Base-by-base conservation (phyloP, 2,113 vertebrate species). In the Zosterops borbonicus region DNA sequence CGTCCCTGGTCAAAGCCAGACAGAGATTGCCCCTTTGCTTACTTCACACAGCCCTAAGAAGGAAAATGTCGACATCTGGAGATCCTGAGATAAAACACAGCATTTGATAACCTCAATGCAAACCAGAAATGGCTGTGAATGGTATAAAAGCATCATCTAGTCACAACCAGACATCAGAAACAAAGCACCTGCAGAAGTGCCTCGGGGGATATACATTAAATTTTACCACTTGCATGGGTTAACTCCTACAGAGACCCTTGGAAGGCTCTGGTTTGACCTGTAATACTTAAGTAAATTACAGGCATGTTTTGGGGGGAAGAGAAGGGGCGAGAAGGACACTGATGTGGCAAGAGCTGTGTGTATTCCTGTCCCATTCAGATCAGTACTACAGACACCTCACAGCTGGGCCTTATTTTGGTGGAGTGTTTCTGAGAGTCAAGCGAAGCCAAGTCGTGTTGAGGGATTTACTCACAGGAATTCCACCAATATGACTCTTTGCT, bases 391-490 rank as follows among this genome's bases (percentile, higher is more conserved):
- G 28, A 37, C 0, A 2, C 28, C 37, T 73, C 59, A 56, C n/a
- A 71, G 28, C 75, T 86, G 90, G 75, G 24, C 74, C 62, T 82
- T 27, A 12, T 35, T 94, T 87, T 53, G 23, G 18, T 29, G 20
- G 29, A 60, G 41, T 15, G 12, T n/a, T 91, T 35, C 87, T n/a
- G 37, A 89, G 53, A 60, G 70, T 83, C 89, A 74, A 77, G 47
- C 4, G 46, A 65, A 76, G 90, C 86, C 87, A 78, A 27, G 67
- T 56, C 16, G 21, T 20, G 27, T 3, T 46, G 60, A 91, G 37
- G n/a, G 74, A 75, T 94, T 95, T 91, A 91, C 69, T 82, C 77
- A 56, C 58, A 79, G 94, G 53, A 85, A 84, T 65, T 76, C 70
- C 87, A 65, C 0, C 1, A 76, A 79, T 75, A 53, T 8, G 23